Evolutionary conservation across 2,113 vertebrate species (phyloP), one percentile per base, ranked within the genome.

Genomic region (Puffinus mauretanicus): DNA sequence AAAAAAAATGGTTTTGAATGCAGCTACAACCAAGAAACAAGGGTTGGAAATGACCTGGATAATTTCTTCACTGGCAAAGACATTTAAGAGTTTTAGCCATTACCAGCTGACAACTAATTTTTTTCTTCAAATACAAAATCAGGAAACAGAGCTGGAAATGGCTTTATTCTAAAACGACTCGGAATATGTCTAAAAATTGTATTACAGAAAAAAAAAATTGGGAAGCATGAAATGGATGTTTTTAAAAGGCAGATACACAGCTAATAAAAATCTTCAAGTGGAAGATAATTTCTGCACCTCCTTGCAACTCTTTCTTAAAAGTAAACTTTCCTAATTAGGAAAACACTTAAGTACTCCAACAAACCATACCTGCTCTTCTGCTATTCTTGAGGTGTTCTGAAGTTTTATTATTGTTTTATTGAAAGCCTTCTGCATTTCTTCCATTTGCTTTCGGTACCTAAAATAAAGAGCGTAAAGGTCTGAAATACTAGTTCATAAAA

Each of bases 361-460:
- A 72, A 96, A 44, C 76, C 93, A 73, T 96, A 99, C 99, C 99
- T 99, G 99, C 49, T 99, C 99, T 92, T 99, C 99, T 69, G 99
- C 99, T 36, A 99, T 99, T 97, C 98, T 98, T 88, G 99, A 99
- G 64, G 99, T 99, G 98, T 99, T 99, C 97, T 99, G 99, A 96
- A 99, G 99, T 90, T 99, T 99, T 96, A 99, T 98, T 98, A 99
- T 99, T 92, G 99, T 99, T 97, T 99, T 99, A 97, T 99, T 99
- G 94, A 99, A 99, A 40, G 99, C 99, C 95, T 98, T 99, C 96
- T 99, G 99, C 99, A 99, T 99, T 98, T 99, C 99, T 95, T 99
- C 99, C 99, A 99, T 99, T 98, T 99, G 99, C 96, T 99, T 99
- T 79, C 99, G 99, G 90, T 99, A 99, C 94, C 99, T 99, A 62